Evolutionary conservation across 2,888 invertebrate species (phyloP), one percentile per base, ranked within the genome.

Genomic region (Choristoneura rosaceana): DNA sequence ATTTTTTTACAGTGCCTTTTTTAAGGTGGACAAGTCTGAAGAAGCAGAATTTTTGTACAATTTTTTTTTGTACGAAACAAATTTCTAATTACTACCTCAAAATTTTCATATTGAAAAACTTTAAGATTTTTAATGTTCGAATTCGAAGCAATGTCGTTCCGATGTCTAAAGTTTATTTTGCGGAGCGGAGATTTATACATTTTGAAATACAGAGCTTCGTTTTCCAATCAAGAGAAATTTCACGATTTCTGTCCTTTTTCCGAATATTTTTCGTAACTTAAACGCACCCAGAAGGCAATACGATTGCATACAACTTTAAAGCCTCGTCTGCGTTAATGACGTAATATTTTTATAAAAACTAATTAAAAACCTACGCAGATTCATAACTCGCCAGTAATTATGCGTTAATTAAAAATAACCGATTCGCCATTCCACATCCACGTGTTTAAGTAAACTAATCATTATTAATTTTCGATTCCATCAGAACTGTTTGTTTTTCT

Each of bases 401-500:
- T 15, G 10, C 3, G 7, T 10, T 64, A 64, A 64, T 64, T 50
- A 64, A 50, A 64, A 64, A 64, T 4, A 43, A 58, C 58, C 62
- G 4, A 59, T 59, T 14, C 62, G 62, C 55, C 55, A 55, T 25
- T 43, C 17, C 45, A 15, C 15, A 14, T 34, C 34, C 50, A 34
- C 50, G 64, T 34, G 55, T 62, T 62, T 62, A 45, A 45, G 15
- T 62, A 4, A 62, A 62, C 43, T 41, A 12, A 9, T 17, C 55
- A 55, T 55, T 25, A 55, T 55, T 61, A 12, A 43, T 43, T 61
- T 61, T 43, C 43, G 12, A 14, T 43, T 25, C 34, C 59, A n/a
- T 59, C 38, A 38, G 9, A 25, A 43, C n/a, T 64, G 59, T 41
- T 69, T 66, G 61, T 69, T 73, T 69, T 60, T 38, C 55, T 50